Evolutionary conservation across 2,888 invertebrate species (phyloP).

Genomic region (Cenopis cana): DNA sequence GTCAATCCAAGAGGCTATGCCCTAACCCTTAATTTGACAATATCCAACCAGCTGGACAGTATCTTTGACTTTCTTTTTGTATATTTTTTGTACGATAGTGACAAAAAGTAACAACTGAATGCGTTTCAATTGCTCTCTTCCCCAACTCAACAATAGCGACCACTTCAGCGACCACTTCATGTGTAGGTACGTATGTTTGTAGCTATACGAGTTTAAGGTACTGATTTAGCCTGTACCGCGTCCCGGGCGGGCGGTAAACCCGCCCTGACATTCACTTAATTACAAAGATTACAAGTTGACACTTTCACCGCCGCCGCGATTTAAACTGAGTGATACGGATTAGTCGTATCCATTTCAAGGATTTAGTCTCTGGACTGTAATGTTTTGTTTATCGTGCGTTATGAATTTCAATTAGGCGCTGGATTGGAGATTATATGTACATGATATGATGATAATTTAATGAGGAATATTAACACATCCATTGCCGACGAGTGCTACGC

Average conservation of each 20-base stretch:
- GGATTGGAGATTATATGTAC: not conserved
- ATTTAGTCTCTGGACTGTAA: conserved; percentile 20
- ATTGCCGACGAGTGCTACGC: too few species aligned
- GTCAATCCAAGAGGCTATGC: too few species aligned
- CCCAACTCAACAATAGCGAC: not conserved
- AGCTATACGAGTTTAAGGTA: not conserved
- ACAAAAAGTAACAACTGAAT: not conserved
- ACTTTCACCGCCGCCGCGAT: conserved; percentile 73
- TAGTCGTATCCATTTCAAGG: conserved; percentile 62
- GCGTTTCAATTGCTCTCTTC: not conserved
- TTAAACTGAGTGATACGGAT: conserved; percentile 79
- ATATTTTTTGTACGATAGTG: not conserved
- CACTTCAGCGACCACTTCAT: not conserved
- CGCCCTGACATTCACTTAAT: conserved; percentile 81
- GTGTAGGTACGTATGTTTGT: not conserved
- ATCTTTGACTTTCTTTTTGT: too few species aligned
- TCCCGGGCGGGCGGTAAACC: conserved; percentile 56
- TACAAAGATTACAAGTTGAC: conserved; percentile 84
- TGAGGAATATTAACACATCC: too few species aligned
- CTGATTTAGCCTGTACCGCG: conserved; percentile 21
- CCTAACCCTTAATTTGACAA: too few species aligned
- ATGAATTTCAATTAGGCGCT: conserved; percentile 30
- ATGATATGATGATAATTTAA: too few species aligned
- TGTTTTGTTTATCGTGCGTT: conserved; percentile 50
- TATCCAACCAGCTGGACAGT: too few species aligned